Conservation (phyloP, 2,888 invertebrate genomes). For the Cryptus armator region DNA sequence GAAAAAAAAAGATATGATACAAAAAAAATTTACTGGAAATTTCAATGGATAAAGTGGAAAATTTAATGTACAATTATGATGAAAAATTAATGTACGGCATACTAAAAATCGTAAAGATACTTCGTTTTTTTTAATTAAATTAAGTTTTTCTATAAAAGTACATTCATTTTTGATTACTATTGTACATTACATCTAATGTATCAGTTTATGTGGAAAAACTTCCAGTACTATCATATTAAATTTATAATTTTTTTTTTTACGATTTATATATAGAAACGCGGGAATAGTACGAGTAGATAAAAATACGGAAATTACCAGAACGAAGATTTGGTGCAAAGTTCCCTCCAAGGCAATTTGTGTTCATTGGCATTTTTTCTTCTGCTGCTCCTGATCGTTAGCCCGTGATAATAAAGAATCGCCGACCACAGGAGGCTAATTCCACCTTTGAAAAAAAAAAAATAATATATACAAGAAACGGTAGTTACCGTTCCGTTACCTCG, state of each 20-base stretch:
- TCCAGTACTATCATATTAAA: neutral
- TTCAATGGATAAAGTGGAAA: neutral
- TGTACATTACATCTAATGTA: too few relatives aligned
- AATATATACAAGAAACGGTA: too few relatives aligned
- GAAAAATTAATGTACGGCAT: too few relatives aligned
- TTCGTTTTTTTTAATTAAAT: too few relatives aligned
- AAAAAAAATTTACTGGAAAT: neutral
- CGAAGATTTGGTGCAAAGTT: slow-evolving; percentile 87
- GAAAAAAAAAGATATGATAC: neutral
- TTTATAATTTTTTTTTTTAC: too few relatives aligned
- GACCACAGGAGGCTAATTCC: slow-evolving; percentile 87
- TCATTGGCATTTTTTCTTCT: slow-evolving; percentile 83
- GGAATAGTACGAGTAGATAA: neutral
- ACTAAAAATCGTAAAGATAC: too few relatives aligned
- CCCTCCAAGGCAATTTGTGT: slow-evolving; percentile 87
- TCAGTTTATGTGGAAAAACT: neutral
- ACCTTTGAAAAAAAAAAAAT: slow-evolving; percentile 24
- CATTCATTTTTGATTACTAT: too few relatives aligned
- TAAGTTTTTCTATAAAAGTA: too few relatives aligned
- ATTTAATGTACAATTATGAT: neutral
- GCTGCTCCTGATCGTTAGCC: slow-evolving; percentile 81
- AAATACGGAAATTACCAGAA: slow-evolving; percentile 86
- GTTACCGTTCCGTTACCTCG: neutral
- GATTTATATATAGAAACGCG: too few relatives aligned
- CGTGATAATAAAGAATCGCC: slow-evolving; percentile 86